These are phyloP conservation scores for Amblyopsis rosae DNA, from an alignment of 2,113 vertebrate species.

Conservation along the genomic window DNA sequence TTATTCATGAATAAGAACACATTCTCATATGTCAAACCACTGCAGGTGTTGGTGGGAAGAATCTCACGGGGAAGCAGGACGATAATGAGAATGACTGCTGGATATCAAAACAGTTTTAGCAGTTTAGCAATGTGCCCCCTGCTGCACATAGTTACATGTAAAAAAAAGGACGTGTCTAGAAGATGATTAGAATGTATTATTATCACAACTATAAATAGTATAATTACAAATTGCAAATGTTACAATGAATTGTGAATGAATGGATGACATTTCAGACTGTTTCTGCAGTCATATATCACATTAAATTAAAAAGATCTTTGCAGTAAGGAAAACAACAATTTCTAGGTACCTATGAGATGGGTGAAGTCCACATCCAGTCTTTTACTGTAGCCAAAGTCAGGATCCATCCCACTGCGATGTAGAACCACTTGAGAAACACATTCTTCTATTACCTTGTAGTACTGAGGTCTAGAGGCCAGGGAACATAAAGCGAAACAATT, in stretches of 20 bases:
- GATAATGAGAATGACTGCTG: conserved; percentile 50
- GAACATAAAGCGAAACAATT: conserved; percentile 57
- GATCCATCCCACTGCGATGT: conserved; percentile 92
- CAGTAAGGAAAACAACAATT: neutral
- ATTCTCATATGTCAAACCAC: conserved; percentile 41
- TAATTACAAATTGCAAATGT: no score
- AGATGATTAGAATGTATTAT: neutral
- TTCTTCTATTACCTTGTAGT: conserved; percentile 98
- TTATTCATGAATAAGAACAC: conserved; percentile 53
- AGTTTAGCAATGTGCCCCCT: conserved; percentile 17
- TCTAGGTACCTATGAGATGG: conserved; percentile 87
- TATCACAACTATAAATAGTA: neutral
- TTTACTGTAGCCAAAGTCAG: conserved; percentile 91
- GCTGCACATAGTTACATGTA: neutral
- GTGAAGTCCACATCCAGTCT: conserved; percentile 91
- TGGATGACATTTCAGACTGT: neutral
- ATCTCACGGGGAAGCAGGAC: conserved; percentile 21
- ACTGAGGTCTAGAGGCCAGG: conserved; percentile 84
- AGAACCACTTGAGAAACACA: conserved; percentile 93
- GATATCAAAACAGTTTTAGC: conserved; percentile 38
- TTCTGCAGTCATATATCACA: neutral
- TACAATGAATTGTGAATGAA: neutral
- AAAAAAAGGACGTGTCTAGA: neutral
- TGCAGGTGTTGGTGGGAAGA: conserved; percentile 48
- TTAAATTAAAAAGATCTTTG: neutral